A percentile compares a stretch with the other conserved stretches of the same genome.
These are phyloP conservation scores for Bungarus multicinctus DNA, from an alignment of 2,113 vertebrate genomes.

Conservation along the genomic window DNA sequence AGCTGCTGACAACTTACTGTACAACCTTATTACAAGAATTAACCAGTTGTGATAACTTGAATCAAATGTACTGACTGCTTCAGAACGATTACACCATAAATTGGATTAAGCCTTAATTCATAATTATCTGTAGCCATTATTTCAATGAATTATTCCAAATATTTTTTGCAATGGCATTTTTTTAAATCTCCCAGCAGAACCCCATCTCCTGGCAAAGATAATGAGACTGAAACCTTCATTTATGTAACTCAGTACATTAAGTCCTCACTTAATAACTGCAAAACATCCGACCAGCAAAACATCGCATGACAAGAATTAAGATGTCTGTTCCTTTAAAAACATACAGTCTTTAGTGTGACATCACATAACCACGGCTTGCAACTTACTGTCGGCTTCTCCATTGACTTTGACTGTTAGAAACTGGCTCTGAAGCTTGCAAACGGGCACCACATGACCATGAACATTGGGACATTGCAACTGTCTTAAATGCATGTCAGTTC, in stretches of 20 bases:
- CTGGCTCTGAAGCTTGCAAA: not conserved
- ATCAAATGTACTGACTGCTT: not conserved
- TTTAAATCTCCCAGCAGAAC: not conserved
- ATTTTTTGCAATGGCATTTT: not conserved
- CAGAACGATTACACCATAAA: not conserved
- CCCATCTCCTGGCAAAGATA: not conserved
- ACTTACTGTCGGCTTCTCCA: not conserved
- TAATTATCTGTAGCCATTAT: not conserved
- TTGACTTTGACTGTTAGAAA: not conserved
- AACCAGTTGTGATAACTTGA: not conserved
- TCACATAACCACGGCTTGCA: not conserved
- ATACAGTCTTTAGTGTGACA: not conserved
- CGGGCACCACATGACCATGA: not conserved
- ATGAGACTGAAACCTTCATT: not conserved
- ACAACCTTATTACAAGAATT: not conserved
- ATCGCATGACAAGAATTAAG: not conserved
- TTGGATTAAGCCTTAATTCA: not conserved
- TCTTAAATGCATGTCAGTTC: not conserved
- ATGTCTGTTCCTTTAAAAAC: not conserved
- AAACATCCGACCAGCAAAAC: not conserved
- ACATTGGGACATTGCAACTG: not conserved
- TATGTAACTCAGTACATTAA: not conserved
- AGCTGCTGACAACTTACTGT: not conserved
- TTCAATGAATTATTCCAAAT: not conserved
- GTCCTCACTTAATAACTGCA: not conserved